Evolutionary conservation across 2,113 vertebrate genomes (phyloP).

Genomic region (Tachuris rubrigastra): DNA sequence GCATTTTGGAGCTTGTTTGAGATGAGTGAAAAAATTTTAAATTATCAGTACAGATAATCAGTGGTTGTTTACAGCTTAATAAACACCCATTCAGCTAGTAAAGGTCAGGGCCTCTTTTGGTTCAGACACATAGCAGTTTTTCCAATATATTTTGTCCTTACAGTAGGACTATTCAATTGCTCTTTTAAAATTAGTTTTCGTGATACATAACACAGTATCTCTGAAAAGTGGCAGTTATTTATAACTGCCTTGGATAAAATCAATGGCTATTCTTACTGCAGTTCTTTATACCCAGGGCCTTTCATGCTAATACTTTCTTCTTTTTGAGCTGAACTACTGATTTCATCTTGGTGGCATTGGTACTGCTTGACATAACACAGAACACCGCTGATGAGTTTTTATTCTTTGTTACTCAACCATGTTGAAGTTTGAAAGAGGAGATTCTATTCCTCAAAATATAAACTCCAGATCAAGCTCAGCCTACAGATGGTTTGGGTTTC

Average conservation of each 20-base stretch:
- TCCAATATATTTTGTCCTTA: slow-evolving; percentile 28
- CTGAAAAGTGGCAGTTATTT: neutral
- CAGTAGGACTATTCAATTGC: neutral
- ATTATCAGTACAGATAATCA: neutral
- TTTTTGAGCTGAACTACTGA: neutral
- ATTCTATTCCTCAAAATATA: neutral
- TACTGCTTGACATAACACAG: neutral
- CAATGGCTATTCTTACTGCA: slow-evolving; percentile 8
- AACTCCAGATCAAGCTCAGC: neutral
- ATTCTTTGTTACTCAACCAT: neutral
- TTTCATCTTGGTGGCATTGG: neutral
- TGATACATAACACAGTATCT: neutral
- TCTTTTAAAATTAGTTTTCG: slow-evolving; percentile 41
- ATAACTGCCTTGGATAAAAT: neutral
- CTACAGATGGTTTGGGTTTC: neutral
- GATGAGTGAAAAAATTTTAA: neutral
- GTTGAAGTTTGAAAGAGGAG: neutral
- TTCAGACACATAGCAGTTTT: neutral
- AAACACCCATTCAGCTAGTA: slow-evolving; percentile 31
- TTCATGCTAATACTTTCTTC: neutral
- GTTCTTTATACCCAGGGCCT: neutral
- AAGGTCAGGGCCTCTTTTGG: slow-evolving; percentile 46
- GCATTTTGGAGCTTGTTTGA: neutral
- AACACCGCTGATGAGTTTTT: neutral
- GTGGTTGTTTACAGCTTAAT: slow-evolving; percentile 38